Base-by-base conservation (phyloP, 2,113 vertebrate genomes). In the Ictalurus punctatus region DNA sequence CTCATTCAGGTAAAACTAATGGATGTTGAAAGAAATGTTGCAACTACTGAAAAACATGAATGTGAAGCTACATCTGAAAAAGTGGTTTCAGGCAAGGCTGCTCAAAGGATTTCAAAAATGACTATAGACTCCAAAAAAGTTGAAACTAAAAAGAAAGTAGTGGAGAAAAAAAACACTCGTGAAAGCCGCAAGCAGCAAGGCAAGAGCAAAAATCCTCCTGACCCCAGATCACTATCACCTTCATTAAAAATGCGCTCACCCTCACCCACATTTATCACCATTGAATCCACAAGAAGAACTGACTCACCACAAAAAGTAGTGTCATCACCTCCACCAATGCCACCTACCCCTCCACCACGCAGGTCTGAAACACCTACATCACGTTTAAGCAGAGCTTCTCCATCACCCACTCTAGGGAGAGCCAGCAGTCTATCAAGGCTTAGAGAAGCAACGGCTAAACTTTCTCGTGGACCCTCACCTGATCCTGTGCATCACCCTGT, bases 241-340 rank as follows among this genome's bases (percentile, higher is more conserved):
- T 94, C 89, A 25, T 91, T 97, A 58, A 96, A 94, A 92, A 96
- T 94, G 91, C 93, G 95, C 2, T 94, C 97, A 0, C 95, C 96
- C 0, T 98, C 97, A 0, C 97, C 97, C 16, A 96, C 96, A 3
- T 97, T 96, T 78, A 98, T 98, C 89, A 97, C 96, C 40, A 97
- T 97, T 2, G 97, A 97, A 84, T 98, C 97, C 37, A 97, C 94
- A 0, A 92, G 95, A 40, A 91, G 94, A 91, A 94, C 94, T 3
- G 95, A 96, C 76, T 95, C 95, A 0, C 94, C 96, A 21, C 89
- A 95, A 10, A 95, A 93, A 91, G 93, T 95, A 3, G 92, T 91
- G 5, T 93, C 93, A 6, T 95, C 95, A 25, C 96, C 95, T 3
- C 95, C 96, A 19, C 89, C 91, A 71, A 94, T 93, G 2, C 92